A percentile compares a stretch with the other conserved stretches of the same genome.
phyloP scores from a whole-genome alignment of 2,113 vertebrate species.

The Strigops habroptila region DNA sequence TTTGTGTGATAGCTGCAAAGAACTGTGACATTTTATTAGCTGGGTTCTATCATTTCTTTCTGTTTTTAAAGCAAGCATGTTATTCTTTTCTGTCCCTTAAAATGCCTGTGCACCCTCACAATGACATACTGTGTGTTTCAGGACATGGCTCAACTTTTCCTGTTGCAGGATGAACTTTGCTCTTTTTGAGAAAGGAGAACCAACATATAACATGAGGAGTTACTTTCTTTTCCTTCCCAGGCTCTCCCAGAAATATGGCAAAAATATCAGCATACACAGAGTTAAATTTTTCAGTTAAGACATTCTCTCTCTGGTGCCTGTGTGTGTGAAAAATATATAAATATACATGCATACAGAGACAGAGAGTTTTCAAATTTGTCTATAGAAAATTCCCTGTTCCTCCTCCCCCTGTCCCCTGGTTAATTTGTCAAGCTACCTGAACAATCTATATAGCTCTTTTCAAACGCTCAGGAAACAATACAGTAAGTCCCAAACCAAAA shows the following conservation, averaged over 20 bases:
- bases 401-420: background rate
- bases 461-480: conserved; percentile 13
- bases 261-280: background rate
- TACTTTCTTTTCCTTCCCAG: background rate
- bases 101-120: background rate
- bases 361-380: background rate
- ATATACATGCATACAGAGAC: background rate
- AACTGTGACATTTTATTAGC: conserved; percentile 11
- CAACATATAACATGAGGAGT: background rate
- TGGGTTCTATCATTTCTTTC: background rate
- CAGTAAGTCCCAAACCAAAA: background rate
- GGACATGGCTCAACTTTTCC: conserved; percentile 10
- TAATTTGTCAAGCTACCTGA: conserved; percentile 23
- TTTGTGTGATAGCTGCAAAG: background rate
- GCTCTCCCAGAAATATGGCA: background rate
- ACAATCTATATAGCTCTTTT: background rate
- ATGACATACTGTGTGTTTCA: background rate
- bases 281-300: conserved; percentile 17
- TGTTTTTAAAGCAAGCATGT: background rate
- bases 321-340: background rate
- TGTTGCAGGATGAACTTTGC: conserved; percentile 30
- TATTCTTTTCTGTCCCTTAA: background rate
- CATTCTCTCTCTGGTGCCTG: background rate
- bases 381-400: conserved; percentile 1
- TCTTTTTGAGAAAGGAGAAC: background rate